These are phyloP conservation scores for Tenebrosternarchus preto DNA, from an alignment of 2,113 vertebrate genomes.

Conservation along the genomic window DNA sequence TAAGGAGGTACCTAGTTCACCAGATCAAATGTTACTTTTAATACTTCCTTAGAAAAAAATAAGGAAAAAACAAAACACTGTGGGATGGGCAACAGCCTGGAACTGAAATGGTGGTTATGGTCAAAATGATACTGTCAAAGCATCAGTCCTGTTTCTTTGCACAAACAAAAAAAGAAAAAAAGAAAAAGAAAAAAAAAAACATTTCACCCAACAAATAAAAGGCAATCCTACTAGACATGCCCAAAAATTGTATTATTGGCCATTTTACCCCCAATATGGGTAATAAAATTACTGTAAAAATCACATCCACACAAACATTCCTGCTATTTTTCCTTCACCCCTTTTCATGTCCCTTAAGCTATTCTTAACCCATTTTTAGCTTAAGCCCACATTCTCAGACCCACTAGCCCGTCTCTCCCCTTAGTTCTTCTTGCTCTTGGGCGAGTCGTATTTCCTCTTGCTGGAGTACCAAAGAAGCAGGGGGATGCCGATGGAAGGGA, in stretches of 20 bases:
- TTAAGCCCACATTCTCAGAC: slow-evolving; percentile 2
- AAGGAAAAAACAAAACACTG: background rate
- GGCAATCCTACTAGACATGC: background rate
- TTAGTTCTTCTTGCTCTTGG: slow-evolving; percentile 94
- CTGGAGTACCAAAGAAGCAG: slow-evolving; percentile 97
- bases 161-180: background rate
- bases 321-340: background rate
- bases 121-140: too few relatives aligned
- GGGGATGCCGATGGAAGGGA: slow-evolving; percentile 94
- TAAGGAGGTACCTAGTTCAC: slow-evolving; percentile 5
- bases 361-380: background rate
- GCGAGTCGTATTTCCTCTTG: slow-evolving; percentile 93
- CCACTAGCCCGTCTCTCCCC: background rate
- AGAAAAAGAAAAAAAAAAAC: background rate
- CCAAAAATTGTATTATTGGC: slow-evolving; percentile 9
- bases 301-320: background rate
- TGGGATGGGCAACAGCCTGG: background rate
- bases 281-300: slow-evolving; percentile 52
- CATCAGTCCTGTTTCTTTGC: background rate
- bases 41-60: slow-evolving; percentile 20
- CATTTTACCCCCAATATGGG: slow-evolving; percentile 70
- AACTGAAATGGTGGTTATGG: background rate
- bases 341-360: background rate
- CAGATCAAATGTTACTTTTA: slow-evolving; percentile 1
- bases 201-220: slow-evolving; percentile 15